Base-by-base conservation (phyloP, 2,888 invertebrate genomes). In the Nomada flava region DNA sequence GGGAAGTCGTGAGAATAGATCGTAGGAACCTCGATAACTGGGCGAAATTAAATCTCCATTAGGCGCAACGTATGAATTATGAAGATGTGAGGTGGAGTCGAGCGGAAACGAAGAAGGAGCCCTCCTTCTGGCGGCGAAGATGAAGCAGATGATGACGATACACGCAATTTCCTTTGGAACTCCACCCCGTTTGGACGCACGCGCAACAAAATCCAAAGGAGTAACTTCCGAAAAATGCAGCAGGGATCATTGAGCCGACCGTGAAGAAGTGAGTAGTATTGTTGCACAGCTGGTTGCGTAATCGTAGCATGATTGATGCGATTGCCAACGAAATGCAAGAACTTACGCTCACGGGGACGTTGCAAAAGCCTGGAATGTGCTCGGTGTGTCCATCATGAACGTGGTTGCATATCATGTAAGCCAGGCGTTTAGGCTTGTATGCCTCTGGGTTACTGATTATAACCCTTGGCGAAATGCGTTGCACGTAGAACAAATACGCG, bases 31-130 rank as follows among this genome's bases (percentile, higher is more conserved):
- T 72, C 77, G 84, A 81, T 78, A 82, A 89, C 86, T 86, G 84
- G 81, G 86, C 86, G 86, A 91, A 91, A 90, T 91, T 90, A 90
- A 90, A 90, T 90, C 90, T 89, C 90, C 90, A 90, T 91, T 91
- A 90, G 86, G 88, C 82, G 75, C 83, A 84, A 79, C 85, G 89
- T 83, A 87, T 90, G 88, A 90, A 90, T 91, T 88, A 90, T 89
- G 89, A 89, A 90, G 90, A 90, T 72, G 85, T 83, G 86, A 84
- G 81, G 79, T 70, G 79, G 76, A 83, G 67, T 65, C 65, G 63
- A 71, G 71, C 26, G 68, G 53, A 57, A 73, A 76, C 70, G 52
- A 73, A 75, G 42, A 65, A 26, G 29, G 52, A 50, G 36, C 15
- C 7, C 13, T 11, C 18, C n/a, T n/a, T 44, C 18, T 18, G 18